These are phyloP conservation scores for Polietes domitor DNA, from an alignment of 2,888 invertebrate genomes.

Conservation along the genomic window DNA sequence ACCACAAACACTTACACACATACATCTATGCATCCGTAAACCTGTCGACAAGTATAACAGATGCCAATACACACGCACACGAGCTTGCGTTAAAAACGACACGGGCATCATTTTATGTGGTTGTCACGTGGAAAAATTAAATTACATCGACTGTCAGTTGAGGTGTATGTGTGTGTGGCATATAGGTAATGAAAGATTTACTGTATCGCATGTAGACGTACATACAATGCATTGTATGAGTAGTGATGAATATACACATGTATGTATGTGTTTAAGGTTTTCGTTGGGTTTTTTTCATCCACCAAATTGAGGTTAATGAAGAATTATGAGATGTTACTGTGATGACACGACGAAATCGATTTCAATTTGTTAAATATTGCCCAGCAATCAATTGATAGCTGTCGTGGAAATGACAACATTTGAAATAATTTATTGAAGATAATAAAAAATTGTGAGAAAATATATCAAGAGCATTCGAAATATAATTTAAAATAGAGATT, in stretches of 20 bases:
- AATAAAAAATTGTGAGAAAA: too few relatives aligned
- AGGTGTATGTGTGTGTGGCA: neutral
- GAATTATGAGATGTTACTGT: neutral
- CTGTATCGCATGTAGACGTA: neutral
- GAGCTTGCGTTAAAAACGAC: too few relatives aligned
- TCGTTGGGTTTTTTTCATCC: neutral
- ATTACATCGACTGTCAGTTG: conserved; percentile 49
- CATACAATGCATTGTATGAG: neutral
- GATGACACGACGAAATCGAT: neutral
- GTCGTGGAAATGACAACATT: too few relatives aligned
- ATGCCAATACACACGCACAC: neutral
- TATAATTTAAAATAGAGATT: too few relatives aligned
- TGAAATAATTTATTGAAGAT: too few relatives aligned
- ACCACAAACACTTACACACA: neutral
- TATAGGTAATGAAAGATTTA: neutral
- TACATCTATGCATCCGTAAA: conserved; percentile 10
- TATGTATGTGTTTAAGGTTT: too few relatives aligned
- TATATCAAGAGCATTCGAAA: too few relatives aligned
- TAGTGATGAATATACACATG: neutral
- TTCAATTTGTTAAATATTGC: too few relatives aligned
- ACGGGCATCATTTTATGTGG: conserved; percentile 32
- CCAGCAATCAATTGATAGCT: too few relatives aligned
- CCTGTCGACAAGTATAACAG: neutral
- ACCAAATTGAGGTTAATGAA: conserved; percentile 24
- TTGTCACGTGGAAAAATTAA: conserved; percentile 40